phyloP scores from a whole-genome alignment of 2,888 invertebrate genomes.

The Oscheius onirici region DNA sequence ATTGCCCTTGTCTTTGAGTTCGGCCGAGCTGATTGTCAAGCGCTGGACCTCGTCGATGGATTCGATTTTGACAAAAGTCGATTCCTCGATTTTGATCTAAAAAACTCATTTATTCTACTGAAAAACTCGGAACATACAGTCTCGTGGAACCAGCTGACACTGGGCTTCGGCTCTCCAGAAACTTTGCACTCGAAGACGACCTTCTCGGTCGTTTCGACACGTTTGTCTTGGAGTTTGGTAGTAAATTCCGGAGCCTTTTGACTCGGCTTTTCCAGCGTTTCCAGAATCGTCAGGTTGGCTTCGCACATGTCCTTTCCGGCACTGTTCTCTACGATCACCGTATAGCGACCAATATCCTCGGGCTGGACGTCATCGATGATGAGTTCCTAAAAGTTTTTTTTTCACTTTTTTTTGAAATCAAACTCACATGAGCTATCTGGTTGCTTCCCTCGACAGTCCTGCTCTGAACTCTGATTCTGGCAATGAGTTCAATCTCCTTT shows the following conservation, averaged over 20 bases:
- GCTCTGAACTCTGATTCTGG: slow-evolving; percentile 69
- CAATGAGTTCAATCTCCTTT: slow-evolving; percentile 70
- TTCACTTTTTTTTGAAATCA: neutral
- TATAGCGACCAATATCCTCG: slow-evolving; percentile 70
- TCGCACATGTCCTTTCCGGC: slow-evolving; percentile 68
- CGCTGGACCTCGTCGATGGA: slow-evolving; percentile 60
- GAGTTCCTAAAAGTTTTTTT: slow-evolving; percentile 53
- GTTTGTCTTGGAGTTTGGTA: slow-evolving; percentile 61
- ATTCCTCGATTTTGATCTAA: slow-evolving; percentile 22
- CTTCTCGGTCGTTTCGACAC: slow-evolving; percentile 57
- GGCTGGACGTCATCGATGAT: slow-evolving; percentile 67
- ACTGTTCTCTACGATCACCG: slow-evolving; percentile 68
- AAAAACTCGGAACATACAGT: slow-evolving; percentile 38
- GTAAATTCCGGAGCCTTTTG: slow-evolving; percentile 64
- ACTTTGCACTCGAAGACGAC: slow-evolving; percentile 77
- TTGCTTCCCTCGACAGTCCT: slow-evolving; percentile 58
- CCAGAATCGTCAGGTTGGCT: slow-evolving; percentile 63
- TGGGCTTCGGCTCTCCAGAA: slow-evolving; percentile 62
- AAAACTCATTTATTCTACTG: neutral
- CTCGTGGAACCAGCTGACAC: slow-evolving; percentile 80
- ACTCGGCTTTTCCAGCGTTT: slow-evolving; percentile 59
- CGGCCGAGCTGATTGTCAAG: slow-evolving; percentile 59
- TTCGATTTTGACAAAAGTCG: slow-evolving; percentile 41
- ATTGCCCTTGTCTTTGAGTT: slow-evolving; percentile 60
- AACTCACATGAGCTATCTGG: slow-evolving; percentile 34